Evolutionary conservation across 35 echinoderm and acorn worm species (phyloP).

Genomic region (Diadema setosum): DNA sequence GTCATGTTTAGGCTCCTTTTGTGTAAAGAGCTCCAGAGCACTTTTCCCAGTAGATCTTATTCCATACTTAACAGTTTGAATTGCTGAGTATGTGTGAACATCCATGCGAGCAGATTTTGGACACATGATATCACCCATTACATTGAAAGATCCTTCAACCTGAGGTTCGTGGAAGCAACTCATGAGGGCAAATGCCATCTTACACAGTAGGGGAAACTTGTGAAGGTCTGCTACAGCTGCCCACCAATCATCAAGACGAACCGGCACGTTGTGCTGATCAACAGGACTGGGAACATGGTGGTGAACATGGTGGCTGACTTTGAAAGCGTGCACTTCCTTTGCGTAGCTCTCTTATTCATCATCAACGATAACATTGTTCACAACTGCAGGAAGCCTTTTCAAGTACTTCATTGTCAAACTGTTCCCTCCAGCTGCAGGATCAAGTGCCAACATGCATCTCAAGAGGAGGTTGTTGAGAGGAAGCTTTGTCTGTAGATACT

Average conservation of each 20-base stretch:
- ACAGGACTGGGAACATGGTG: not conserved
- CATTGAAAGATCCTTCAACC: slow-evolving; percentile 17
- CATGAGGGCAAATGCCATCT: not conserved
- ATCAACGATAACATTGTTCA: not conserved
- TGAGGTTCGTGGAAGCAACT: slow-evolving; percentile 4
- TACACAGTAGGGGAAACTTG: not conserved
- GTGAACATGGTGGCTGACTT: too few relatives aligned
- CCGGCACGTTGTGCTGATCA: not conserved
- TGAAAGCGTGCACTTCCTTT: not conserved
- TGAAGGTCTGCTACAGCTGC: not conserved
- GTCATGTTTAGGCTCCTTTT: not conserved
- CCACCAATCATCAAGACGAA: not conserved
- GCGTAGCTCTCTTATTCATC: not conserved
- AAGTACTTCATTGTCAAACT: not conserved
- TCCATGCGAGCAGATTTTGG: not conserved
- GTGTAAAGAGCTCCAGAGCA: not conserved
- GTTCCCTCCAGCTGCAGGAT: slow-evolving; percentile 4
- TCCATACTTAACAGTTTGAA: not conserved
- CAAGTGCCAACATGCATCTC: not conserved
- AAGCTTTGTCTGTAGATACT: slow-evolving; percentile 26
- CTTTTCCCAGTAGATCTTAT: not conserved
- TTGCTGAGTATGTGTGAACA: not conserved
- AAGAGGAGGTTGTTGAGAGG: not conserved
- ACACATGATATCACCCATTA: not conserved
- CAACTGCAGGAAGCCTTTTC: not conserved